Base-by-base conservation (phyloP, 2,113 vertebrate genomes). In the Progne subis region DNA sequence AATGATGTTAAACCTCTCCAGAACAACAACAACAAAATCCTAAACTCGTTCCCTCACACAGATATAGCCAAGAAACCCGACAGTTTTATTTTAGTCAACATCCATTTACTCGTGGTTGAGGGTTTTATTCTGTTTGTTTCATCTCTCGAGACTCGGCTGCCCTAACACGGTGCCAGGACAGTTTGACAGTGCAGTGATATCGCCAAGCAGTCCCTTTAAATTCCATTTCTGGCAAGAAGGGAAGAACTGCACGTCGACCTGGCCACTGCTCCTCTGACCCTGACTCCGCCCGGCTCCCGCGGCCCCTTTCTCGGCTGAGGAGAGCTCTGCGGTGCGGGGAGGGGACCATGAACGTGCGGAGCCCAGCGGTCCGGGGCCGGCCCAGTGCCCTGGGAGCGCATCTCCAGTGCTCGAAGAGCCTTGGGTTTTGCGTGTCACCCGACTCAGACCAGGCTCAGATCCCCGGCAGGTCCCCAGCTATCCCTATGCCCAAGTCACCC, bases 401-500 rank as follows among this genome's bases (percentile, higher is more conserved):
- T 56, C 32, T 21, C 56, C 7, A 20, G 15, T 0, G 20, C 9
- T 6, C 26, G 9, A 24, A 6, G 55, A 26, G 3, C 5, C 80
- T 32, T 9, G 32, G 32, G 9, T 5, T 43, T 69, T 37, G 60
- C 52, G 20, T 12, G 15, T 32, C 28, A 10, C 16, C 77, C 15
- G 41, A 11, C 10, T 26, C 49, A 26, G 59, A 18, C 53, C 72
- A 3, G 61, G 31, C 68, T 76, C 70, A 61, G 55, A 76, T 5
- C 24, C 61, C 29, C 25, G 43, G 29, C 77, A 25, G 34, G 6
- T 12, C 32, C 47, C 9, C 49, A 7, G 24, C 82, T 14, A 11
- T 1, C 26, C 15, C 59, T 6, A 0, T 1, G n/a, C 53, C 17
- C 55, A 0, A 12, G 8, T 2, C 28, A 4, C 41, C 59, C 21